Evolutionary conservation across 2,888 invertebrate species (phyloP), one percentile per base, ranked within the genome.

Genomic region (Melitaea athalia): DNA sequence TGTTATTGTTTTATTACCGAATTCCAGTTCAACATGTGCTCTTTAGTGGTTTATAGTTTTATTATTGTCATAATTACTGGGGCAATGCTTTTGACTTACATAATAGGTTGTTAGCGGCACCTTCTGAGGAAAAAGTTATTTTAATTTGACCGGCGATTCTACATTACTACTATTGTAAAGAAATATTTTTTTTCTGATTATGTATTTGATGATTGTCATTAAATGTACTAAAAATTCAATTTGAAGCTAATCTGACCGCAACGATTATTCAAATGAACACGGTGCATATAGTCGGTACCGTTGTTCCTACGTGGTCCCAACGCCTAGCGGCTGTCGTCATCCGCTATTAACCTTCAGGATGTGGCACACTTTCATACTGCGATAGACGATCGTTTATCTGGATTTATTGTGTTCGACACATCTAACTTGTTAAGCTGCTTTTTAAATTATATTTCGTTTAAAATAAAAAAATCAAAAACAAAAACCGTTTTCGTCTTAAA

Each of bases 281-380:
- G 74, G 80, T 84, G 81, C 83, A 85, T 84, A 75, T 70, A 74
- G 70, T 69, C 70, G 74, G 81, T 88, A 88, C 91, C 90, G 91
- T 90, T 91, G 84, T 72, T 72, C 76, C 83, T 85, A 90, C 89
- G 89, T 89, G 90, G 88, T 88, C 83, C 87, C 86, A 82, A 79
- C 82, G 79, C 81, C 82, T 85, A 86, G 84, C 85, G 85, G 71
- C 73, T 78, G 76, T 80, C 79, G 80, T 88, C 86, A 86, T 83
- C 83, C 78, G 81, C 76, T 81, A 86, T 88, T 86, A 86, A 74
- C 73, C 80, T 86, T 84, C 86, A 87, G 88, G 87, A 89, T 86
- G 79, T 87, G 85, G 77, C 89, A 88, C 81, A 85, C 85, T 88
- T 89, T 84, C 77, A 72, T 73, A 38, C 65, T 65, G 63, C n/a